Base-by-base conservation (phyloP, 2,888 invertebrate genomes). In the Drosophila planitibia region DNA sequence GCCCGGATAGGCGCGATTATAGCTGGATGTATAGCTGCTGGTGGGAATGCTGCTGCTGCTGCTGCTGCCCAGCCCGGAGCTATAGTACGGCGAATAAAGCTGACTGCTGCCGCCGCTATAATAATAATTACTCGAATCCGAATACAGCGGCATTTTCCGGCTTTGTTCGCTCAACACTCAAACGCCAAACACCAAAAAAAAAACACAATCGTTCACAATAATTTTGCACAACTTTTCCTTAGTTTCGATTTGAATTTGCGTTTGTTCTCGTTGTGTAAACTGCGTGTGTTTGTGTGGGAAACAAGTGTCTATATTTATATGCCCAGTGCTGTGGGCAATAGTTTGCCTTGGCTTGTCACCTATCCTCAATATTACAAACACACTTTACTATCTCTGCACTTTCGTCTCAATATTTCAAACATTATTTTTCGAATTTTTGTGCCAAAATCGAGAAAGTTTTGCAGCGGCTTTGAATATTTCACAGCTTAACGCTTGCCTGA, bases 111-210 rank as follows among this genome's bases (percentile, higher is more conserved):
- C 76, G 55, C 92, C 92, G 92, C 91, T 95, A 73, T 92, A 95
- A 64, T 91, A 92, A 91, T 95, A 94, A 82, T 95, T 95, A 76
- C 86, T 76, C 22, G 95, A 95, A 91, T 96, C 96, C 81, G 95
- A 95, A 93, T 95, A 96, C 74, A 96, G 94, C 85, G 96, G 96
- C 96, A 96, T 96, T 37, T 76, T 14, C 5, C 28, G 19, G 16
- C 7, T 7, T 9, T 7, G 22, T 67, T 52, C 25, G 33, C n/a
- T 22, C 10, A 53, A 44, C 76, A 82, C 71, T 70, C 58, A 28
- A 28, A 28, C 28, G 49, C 58, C 49, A 71, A 67, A 70, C 47
- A 32, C 25, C 0, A 16, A 7, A n/a, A n/a, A 10, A 41, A n/a
- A 41, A 19, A 10, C 41, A 41, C 41, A 67, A 67, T 7, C n/a